Evolutionary conservation across 2,888 invertebrate genomes (phyloP).

Genomic region (Sphecodes monilicornis): DNA sequence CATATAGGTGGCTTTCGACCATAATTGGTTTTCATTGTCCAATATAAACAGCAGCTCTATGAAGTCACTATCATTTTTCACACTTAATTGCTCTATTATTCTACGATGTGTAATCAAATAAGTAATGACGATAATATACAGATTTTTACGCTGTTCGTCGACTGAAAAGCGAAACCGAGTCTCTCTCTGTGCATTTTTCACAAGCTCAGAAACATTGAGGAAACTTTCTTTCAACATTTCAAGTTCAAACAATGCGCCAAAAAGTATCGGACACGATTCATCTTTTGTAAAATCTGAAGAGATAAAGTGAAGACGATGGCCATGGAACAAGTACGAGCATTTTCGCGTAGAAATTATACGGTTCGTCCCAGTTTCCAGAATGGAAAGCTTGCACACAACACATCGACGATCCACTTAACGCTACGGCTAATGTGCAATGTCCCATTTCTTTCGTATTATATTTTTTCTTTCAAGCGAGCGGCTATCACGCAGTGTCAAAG

Average conservation of each 20-base stretch:
- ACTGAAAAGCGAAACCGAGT: background rate
- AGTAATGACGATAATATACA: background rate
- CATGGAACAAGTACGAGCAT: background rate
- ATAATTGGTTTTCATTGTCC: background rate
- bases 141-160: background rate
- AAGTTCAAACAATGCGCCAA: background rate
- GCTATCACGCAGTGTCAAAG: background rate
- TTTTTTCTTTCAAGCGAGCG: background rate
- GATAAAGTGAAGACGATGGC: background rate
- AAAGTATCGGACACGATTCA: background rate
- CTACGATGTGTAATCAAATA: background rate
- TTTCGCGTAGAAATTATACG: constrained; percentile 1
- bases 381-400: background rate
- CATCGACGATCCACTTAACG: constrained; percentile 4
- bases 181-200: background rate
- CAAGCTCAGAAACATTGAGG: background rate
- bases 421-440: background rate
- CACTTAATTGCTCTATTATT: background rate
- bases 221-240: background rate
- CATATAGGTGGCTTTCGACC: background rate
- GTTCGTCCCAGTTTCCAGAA: background rate
- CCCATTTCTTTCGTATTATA: background rate
- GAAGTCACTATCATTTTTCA: background rate
- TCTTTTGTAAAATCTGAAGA: background rate
- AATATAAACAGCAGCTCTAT: background rate